Base-by-base conservation (phyloP, 2,888 invertebrate genomes). In the Ptychoptera albimana region DNA sequence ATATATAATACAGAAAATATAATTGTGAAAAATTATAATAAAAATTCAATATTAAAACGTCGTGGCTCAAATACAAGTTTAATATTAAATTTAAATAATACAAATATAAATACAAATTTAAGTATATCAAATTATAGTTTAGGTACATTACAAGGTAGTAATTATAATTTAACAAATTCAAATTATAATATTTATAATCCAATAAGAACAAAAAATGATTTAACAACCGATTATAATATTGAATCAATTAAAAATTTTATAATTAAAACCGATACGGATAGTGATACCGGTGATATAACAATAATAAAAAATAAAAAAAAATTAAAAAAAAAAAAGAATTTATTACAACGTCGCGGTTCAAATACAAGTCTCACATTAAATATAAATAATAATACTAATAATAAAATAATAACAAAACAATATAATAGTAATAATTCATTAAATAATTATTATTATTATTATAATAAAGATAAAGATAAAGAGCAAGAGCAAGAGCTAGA, bases 311-410 rank as follows among this genome's bases (percentile, higher is more conserved):
- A 35, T 9, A 30, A 39, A 8, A 35, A 36, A 14, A 5, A 23
- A 23, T 23, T 39, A n/a, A 63, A 0, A 23, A 52, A 47, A 44
- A 54, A 50, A 68, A 83, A 81, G 59, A 82, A 84, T 48, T 63
- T 84, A 11, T 57, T 85, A 10, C 83, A 85, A 54, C 73, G 89
- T 16, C 72, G 89, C 13, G 88, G 88, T 0, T 88, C 88, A 0
- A 88, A 85, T 56, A 87, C 88, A 29, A 87, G 87, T 54, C 65
- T 89, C 8, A 88, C 87, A 0, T 73, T 89, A 44, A 87, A 87
- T 57, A 71, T 88, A 37, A 70, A 71, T 31, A 55, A 71, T 1
- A 39, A 43, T 9, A 48, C 48, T 8, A 47, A 31, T 54, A 58
- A 9, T 60, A 58, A 2, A 58, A 59, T 41, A 57, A 59, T 4